Conservation (phyloP, 2,888 invertebrate genomes). For the Archips xylosteana region DNA sequence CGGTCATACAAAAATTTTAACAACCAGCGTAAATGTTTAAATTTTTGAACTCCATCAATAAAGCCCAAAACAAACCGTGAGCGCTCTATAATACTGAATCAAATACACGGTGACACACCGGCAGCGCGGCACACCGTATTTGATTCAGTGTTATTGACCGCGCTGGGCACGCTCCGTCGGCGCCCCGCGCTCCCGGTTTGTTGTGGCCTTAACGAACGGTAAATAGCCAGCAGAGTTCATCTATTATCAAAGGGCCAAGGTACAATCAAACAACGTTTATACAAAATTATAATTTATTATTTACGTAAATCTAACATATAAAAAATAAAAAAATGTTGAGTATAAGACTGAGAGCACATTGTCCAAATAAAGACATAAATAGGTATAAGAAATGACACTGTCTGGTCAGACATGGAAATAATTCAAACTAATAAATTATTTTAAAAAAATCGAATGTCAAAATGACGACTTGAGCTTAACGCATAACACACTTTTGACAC, state of each 20-base stretch:
- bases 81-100: too few relatives aligned
- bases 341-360: slow-evolving; percentile 57
- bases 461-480: neutral
- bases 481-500: neutral
- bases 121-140: too few relatives aligned
- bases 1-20: too few relatives aligned
- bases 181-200: too few relatives aligned
- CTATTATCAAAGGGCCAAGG: neutral
- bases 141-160: too few relatives aligned
- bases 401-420: slow-evolving; percentile 53
- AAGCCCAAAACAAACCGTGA: too few relatives aligned
- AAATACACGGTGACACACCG: too few relatives aligned
- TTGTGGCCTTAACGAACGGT: too few relatives aligned
- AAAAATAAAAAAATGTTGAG: slow-evolving; percentile 74
- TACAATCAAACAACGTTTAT: slow-evolving; percentile 62
- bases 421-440: slow-evolving; percentile 34
- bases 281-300: slow-evolving; percentile 82
- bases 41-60: too few relatives aligned
- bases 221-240: too few relatives aligned
- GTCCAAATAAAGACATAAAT: slow-evolving; percentile 25
- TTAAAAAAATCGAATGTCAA: slow-evolving; percentile 15
- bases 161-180: too few relatives aligned
- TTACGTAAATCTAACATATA: slow-evolving; percentile 74
- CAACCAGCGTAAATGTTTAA: too few relatives aligned
- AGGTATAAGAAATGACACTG: slow-evolving; percentile 41